Percentiles rank a stretch among this genome's conserved stretches.
phyloP scores from a whole-genome alignment of 2,113 vertebrate genomes.

The Brachypodius melanocephalos region DNA sequence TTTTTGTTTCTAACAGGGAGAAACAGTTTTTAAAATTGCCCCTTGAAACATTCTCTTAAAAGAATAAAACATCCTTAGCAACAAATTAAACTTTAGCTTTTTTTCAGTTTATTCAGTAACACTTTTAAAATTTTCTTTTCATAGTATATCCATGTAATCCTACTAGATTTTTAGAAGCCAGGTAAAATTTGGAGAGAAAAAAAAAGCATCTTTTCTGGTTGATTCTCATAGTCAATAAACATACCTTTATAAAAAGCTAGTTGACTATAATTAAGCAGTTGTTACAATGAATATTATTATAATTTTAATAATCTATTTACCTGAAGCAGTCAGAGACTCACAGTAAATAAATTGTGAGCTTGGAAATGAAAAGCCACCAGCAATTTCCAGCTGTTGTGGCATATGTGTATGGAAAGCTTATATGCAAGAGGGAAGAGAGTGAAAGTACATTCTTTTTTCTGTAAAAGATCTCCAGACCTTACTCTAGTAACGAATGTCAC shows the following conservation, averaged over 20 bases:
- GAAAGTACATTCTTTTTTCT: rapidly evolving
- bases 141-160: neutral
- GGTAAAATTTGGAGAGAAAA: neutral
- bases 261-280: neutral
- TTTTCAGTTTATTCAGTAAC: neutral
- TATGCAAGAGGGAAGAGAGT: neutral
- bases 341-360: neutral
- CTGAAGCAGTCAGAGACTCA: neutral
- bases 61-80: neutral
- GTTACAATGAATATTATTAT: neutral
- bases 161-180: neutral
- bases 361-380: neutral
- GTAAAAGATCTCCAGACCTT: neutral
- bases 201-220: neutral
- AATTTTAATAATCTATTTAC: neutral
- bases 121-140: neutral
- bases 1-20: neutral
- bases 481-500: neutral
- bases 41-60: neutral
- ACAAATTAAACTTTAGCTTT: neutral
- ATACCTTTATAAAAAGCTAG: slow-evolving; percentile 2
- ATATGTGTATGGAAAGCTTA: neutral
- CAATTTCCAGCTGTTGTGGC: neutral
- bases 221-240: neutral
- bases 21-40: neutral